Evolutionary conservation across 2,888 invertebrate genomes (phyloP), one percentile per base, ranked within the genome.

Genomic region (Xanthorhoe designata): DNA sequence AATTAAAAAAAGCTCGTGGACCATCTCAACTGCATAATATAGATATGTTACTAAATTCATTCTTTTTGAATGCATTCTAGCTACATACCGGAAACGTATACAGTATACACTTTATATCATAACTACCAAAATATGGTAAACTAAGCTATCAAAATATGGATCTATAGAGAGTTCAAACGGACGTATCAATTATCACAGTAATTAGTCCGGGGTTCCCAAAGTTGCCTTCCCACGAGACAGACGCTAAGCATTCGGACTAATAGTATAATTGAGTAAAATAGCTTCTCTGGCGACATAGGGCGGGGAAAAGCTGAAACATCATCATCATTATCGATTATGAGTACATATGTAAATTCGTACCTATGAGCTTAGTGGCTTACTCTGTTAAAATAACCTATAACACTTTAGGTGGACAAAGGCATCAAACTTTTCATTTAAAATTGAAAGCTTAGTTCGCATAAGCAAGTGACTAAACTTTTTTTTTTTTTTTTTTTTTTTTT

Each of bases 151-250:
- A 50, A 57, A 64, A 68, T 57, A 68, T 68, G 52, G 2, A 55
- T 57, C 59, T 47, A 58, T 68, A 59, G 32, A 45, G 35, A 42
- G 54, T 61, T 49, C 9, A 35, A 42, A 50, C 61, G 64, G 64
- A 70, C 65, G 49, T 67, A 67, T 66, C 75, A 73, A 76, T 78
- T 75, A 77, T 75, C 76, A 77, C 73, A 61, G 68, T 75, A 76
- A 76, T 74, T 70, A 71, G 52, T 35, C 38, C 61, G 56, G 66
- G 54, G 45, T 63, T 60, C 63, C 67, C 61, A 63, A 38, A 9
- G 57, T 66, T 68, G 62, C 57, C 50, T 74, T 76, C 75, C 72
- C 75, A 74, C 73, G 70, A n/a, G 42, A 59, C 56, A 49, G 56
- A 15, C 56, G 60, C 55, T 51, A 50, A 55, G 55, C 55, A 52